Percentiles rank a stretch among this genome's conserved stretches.
These are phyloP conservation scores for Tribolium madens DNA, from an alignment of 1,140 invertebrate species.

Conservation along the genomic window DNA sequence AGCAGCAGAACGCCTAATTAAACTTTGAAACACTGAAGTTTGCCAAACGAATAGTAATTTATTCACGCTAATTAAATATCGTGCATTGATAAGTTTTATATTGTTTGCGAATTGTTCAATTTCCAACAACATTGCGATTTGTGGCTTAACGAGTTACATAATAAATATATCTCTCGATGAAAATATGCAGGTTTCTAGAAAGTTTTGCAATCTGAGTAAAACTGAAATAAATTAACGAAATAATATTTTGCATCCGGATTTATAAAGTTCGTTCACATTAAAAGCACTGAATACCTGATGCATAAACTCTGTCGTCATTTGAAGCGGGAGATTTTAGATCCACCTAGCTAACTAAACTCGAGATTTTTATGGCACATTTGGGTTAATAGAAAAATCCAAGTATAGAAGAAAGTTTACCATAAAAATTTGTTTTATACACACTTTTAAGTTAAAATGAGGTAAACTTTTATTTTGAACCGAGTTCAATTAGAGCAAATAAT, in stretches of 20 bases:
- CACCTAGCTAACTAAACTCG: not conserved
- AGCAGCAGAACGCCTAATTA: conserved; percentile 34
- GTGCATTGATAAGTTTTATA: conserved; percentile 14
- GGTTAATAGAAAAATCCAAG: conserved; percentile 15
- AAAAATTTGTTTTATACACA: not conserved
- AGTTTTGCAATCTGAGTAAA: not conserved
- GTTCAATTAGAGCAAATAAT: conserved; percentile 32
- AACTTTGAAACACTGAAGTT: conserved; percentile 28
- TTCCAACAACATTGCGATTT: not conserved
- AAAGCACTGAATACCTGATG: not conserved
- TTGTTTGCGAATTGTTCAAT: conserved; percentile 3
- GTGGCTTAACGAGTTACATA: not conserved
- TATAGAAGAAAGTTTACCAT: not conserved
- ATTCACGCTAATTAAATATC: conserved; percentile 35
- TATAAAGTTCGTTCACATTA: conserved; percentile 8
- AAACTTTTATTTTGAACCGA: conserved; percentile 8
- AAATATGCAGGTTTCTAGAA: not conserved
- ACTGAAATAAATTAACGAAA: conserved; percentile 14
- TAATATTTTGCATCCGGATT: conserved; percentile 6
- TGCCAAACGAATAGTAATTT: conserved; percentile 28
- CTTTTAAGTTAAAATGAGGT: not conserved
- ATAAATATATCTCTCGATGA: not conserved
- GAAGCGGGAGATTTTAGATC: conserved; percentile 11
- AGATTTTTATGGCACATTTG: conserved; percentile 5
- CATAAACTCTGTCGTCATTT: conserved; percentile 10